Evolutionary conservation across 2,797 vertebrate species (phyloP).

Genomic region (Cyprinodon diabolis): DNA sequence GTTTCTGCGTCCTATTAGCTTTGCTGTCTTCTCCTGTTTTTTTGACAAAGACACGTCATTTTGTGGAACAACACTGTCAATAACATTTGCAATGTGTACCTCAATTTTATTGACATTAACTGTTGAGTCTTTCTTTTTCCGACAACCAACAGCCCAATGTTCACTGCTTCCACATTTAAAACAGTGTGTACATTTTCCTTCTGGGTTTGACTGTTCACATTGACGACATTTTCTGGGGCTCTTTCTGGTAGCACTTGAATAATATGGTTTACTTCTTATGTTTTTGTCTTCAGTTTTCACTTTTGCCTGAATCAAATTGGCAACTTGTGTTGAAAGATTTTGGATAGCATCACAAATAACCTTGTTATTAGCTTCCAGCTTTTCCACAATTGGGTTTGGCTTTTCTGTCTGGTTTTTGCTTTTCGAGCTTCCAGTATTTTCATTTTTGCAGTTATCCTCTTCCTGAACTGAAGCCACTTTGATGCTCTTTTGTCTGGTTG

Average conservation of each 20-base stretch:
- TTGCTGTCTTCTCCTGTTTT: not conserved
- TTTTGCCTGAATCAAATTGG: not conserved
- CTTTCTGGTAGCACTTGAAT: not conserved
- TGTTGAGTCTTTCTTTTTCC: not conserved
- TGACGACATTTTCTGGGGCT: not conserved
- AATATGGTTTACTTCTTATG: not conserved
- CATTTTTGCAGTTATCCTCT: not conserved
- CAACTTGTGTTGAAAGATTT: slow-evolving; percentile 5
- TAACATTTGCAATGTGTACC: not conserved
- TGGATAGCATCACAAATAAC: slow-evolving; percentile 12
- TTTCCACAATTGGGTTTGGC: slow-evolving; percentile 10
- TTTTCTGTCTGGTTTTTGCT: not conserved
- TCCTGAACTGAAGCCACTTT: too few relatives aligned
- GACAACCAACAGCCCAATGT: slow-evolving; percentile 1
- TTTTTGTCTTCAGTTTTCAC: not conserved
- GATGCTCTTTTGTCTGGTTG: too few relatives aligned
- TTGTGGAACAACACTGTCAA: not conserved
- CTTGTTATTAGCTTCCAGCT: slow-evolving; percentile 11
- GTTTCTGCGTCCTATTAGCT: not conserved
- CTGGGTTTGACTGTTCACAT: slow-evolving; percentile 2
- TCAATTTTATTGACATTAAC: not conserved
- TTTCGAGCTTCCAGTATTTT: not conserved
- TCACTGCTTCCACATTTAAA: slow-evolving; percentile 9
- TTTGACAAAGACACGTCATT: not conserved
- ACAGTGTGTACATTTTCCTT: slow-evolving; percentile 4